Conservation (phyloP, 1,140 invertebrate genomes). For the Lucilia cuprina region DNA sequence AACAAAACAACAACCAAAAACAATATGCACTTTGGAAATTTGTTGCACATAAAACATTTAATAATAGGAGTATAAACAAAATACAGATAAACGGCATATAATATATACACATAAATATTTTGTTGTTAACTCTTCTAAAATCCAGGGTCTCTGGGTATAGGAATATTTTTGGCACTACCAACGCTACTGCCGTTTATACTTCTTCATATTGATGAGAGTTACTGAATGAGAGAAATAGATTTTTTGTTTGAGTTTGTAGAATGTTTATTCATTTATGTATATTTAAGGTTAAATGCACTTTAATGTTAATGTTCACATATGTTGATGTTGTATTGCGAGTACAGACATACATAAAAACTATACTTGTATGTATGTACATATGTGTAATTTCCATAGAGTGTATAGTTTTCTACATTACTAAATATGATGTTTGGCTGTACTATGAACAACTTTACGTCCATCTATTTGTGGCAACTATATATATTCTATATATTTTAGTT, state of each 20-base stretch:
- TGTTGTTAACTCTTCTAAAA: no score
- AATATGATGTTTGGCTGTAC: background rate
- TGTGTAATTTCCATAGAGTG: background rate
- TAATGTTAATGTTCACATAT: conserved; percentile 19
- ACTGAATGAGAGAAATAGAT: no score
- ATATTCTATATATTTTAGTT: no score
- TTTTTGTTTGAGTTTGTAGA: no score
- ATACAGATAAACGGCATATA: background rate
- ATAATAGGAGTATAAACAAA: background rate
- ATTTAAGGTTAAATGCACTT: conserved; percentile 20
- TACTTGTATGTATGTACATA: background rate
- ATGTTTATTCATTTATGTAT: background rate
- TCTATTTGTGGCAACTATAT: no score
- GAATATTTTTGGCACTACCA: no score
- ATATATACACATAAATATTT: background rate
- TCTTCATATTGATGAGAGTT: no score
- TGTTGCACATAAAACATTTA: background rate
- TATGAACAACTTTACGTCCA: no score
- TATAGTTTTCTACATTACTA: background rate
- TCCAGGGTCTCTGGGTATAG: background rate
- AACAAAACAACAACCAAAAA: background rate
- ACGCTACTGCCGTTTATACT: no score
- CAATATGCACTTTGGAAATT: background rate
- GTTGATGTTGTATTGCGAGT: background rate
- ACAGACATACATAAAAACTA: no score